phyloP scores from a whole-genome alignment of 2,888 invertebrate species.

The Agriopis aurantiaria region DNA sequence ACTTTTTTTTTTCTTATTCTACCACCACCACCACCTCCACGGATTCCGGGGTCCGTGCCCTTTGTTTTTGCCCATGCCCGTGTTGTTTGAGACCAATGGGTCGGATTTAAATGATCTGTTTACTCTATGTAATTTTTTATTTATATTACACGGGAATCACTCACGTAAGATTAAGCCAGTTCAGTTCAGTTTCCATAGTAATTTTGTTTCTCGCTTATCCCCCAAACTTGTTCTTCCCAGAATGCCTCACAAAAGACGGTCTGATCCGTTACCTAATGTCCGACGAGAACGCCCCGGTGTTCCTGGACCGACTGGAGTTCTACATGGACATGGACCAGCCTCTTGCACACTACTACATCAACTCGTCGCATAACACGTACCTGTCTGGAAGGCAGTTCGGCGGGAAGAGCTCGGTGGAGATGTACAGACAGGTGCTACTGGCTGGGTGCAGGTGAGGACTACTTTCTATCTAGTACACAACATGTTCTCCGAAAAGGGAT shows the following conservation, averaged over 20 bases:
- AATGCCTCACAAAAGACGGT: slow-evolving; percentile 96
- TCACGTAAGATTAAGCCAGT: no score
- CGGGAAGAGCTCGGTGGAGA: slow-evolving; percentile 99
- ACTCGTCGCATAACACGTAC: slow-evolving; percentile 99
- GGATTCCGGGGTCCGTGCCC: no score
- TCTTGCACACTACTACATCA: slow-evolving; percentile 99
- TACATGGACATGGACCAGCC: slow-evolving; percentile 99
- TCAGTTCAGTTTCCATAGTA: no score
- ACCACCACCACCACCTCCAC: no score
- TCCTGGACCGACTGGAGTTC: slow-evolving; percentile 98
- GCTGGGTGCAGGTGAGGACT: slow-evolving; percentile 95
- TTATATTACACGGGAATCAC: no score
- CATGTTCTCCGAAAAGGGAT: no score
- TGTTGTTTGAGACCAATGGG: no score
- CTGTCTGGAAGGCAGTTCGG: slow-evolving; percentile 98
- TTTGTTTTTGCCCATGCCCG: no score
- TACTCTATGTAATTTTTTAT: neutral
- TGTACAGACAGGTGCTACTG: slow-evolving; percentile 98
- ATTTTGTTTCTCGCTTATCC: no score
- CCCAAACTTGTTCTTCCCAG: no score
- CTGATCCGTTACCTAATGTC: slow-evolving; percentile 99
- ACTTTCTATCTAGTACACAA: neutral
- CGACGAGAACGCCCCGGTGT: slow-evolving; percentile 99
- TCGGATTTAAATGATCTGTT: no score
- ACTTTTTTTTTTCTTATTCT: no score